Evolutionary conservation across 53 echinoderm and acorn worm species (phyloP).

Genomic region (Paracentrotus lividus): DNA sequence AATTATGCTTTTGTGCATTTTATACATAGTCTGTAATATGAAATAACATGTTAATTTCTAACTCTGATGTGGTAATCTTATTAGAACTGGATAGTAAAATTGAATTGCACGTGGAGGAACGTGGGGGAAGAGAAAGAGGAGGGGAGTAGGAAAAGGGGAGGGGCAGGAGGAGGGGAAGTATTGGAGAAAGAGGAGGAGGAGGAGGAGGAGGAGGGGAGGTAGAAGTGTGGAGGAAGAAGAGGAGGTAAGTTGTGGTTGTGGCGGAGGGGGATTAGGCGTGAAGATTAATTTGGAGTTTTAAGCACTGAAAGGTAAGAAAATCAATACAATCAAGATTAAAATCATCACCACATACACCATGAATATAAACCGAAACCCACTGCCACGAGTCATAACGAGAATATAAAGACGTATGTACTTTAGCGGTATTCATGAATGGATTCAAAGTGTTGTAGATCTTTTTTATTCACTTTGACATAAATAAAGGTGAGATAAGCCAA

Average conservation of each 20-base stretch:
- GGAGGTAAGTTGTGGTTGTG: no score
- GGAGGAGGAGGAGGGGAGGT: neutral
- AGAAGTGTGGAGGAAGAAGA: neutral
- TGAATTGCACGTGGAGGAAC: no score
- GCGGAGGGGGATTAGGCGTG: neutral
- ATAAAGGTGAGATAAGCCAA: neutral
- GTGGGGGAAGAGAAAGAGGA: neutral
- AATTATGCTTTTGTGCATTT: no score
- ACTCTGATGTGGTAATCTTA: no score
- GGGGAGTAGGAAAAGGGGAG: no score
- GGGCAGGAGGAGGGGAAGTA: neutral
- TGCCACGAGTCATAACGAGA: neutral
- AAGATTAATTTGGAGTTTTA: neutral
- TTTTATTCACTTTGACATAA: neutral
- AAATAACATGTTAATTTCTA: no score
- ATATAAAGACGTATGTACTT: constrained; percentile 22
- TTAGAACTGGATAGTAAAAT: no score
- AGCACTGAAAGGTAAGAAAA: neutral
- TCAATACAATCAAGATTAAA: neutral
- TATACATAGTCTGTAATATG: no score
- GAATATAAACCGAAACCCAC: neutral
- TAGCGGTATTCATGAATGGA: constrained; percentile 14
- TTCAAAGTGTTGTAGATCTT: neutral
- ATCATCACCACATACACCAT: neutral
- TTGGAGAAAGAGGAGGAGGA: neutral